These are phyloP conservation scores for Himalopsyche phryganea DNA, from an alignment of 1,140 invertebrate species.

Conservation along the genomic window DNA sequence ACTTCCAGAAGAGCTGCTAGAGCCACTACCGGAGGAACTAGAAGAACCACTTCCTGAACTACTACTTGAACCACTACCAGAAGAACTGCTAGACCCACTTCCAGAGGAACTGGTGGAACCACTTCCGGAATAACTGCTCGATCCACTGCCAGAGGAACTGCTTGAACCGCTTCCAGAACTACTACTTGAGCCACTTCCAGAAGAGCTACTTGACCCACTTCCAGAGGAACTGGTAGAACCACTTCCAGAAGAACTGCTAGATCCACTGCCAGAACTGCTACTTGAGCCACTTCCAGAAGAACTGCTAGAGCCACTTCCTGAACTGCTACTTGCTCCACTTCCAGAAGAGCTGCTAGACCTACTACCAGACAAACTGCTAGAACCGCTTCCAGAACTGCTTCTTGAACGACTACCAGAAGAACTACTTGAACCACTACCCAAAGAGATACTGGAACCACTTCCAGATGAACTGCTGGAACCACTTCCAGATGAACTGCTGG, in stretches of 20 bases:
- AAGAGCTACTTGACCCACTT: not conserved
- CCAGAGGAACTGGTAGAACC: no score
- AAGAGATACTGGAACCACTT: not conserved
- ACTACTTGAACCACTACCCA: not conserved
- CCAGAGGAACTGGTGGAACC: not conserved
- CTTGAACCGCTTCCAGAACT: not conserved
- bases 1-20: not conserved
- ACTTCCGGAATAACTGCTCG: not conserved
- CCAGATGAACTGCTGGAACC: not conserved
- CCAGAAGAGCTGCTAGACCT: not conserved
- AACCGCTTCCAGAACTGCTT: not conserved
- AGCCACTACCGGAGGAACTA: not conserved
- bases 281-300: not conserved
- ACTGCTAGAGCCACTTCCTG: not conserved
- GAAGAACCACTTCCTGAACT: not conserved
- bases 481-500: not conserved
- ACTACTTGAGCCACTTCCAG: not conserved
- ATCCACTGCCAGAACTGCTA: not conserved
- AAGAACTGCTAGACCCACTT: not conserved
- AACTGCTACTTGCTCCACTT: not conserved
- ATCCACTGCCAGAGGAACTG: constrained; percentile 1
- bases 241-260: not conserved
- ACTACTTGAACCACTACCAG: not conserved
- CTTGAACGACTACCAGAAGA: not conserved
- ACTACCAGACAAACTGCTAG: not conserved